Conservation (phyloP, 2,113 vertebrate genomes). For the Pagrus major region DNA sequence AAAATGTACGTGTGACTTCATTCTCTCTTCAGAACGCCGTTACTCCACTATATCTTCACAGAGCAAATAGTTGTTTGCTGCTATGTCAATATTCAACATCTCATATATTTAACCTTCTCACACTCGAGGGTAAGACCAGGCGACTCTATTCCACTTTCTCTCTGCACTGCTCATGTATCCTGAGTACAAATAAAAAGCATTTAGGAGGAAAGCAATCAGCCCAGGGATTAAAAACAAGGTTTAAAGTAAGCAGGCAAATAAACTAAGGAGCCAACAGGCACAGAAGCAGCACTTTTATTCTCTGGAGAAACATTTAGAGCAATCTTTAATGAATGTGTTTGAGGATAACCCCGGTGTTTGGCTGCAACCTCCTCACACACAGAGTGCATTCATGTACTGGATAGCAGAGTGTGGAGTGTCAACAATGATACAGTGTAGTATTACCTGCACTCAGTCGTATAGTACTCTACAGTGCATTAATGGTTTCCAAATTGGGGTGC, state of each 20-base stretch:
- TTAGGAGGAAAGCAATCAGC: not conserved
- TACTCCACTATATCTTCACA: no score
- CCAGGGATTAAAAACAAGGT: not conserved
- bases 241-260: not conserved
- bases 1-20: no score
- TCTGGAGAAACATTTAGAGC: not conserved
- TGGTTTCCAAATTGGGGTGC: not conserved
- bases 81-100: no score
- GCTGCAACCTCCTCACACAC: not conserved
- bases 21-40: no score
- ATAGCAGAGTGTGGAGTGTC: not conserved
- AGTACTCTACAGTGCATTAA: not conserved
- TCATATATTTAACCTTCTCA: not conserved
- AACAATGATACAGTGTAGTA: not conserved
- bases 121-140: not conserved
- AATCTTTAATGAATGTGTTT: not conserved
- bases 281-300: not conserved
- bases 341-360: not conserved
- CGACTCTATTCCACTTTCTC: not conserved
- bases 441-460: not conserved
- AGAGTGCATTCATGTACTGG: not conserved
- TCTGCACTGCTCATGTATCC: not conserved
- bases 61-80: no score
- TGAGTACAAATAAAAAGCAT: not conserved
- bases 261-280: not conserved